phyloP scores from a whole-genome alignment of 2,113 vertebrate species.

The Myrmecobius fasciatus region DNA sequence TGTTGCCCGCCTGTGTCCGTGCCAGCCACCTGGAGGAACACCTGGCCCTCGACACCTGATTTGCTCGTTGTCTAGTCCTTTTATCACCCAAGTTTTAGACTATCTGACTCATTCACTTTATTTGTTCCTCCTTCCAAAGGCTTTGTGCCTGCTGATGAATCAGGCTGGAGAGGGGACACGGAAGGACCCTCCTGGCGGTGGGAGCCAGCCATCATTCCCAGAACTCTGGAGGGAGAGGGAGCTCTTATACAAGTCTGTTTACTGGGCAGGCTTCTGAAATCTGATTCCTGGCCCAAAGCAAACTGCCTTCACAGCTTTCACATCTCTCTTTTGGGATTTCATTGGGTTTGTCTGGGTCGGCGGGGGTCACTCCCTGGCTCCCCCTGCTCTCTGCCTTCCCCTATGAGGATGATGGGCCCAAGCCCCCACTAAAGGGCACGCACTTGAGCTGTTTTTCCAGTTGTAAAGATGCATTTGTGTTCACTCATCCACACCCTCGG shows the following conservation, averaged over 20 bases:
- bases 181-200: not conserved
- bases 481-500: not conserved
- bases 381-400: not conserved
- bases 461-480: conserved; percentile 1
- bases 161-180: not conserved
- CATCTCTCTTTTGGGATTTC: not conserved
- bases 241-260: not conserved
- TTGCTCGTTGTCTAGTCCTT: not conserved
- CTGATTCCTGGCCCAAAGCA: not conserved
- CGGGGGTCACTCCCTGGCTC: not conserved
- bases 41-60: not conserved
- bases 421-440: not conserved
- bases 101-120: not conserved
- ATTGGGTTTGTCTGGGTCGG: not conserved
- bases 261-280: not conserved
- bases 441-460: not conserved
- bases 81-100: not conserved
- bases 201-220: not conserved
- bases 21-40: not conserved
- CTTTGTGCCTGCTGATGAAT: not conserved
- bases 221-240: not conserved
- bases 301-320: not conserved
- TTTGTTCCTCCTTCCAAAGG: not conserved
- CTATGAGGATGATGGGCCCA: not conserved
- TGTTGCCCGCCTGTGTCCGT: not conserved